A percentile compares a stretch with the other conserved stretches of the same genome.
Conservation (phyloP, 1,140 invertebrate genomes). For the Planococcus citri region DNA sequence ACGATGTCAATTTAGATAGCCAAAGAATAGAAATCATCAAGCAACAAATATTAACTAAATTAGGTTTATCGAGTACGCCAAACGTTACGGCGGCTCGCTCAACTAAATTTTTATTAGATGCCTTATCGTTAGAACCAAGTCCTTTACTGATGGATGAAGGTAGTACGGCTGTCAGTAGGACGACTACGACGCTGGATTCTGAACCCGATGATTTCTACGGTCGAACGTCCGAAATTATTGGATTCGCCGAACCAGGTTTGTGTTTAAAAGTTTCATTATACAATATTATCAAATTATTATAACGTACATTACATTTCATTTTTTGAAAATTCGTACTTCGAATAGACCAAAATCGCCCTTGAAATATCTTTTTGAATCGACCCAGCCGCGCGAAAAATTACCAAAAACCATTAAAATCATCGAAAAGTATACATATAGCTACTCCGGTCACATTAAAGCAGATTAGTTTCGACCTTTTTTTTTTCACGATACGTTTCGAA, state of each 20-base stretch:
- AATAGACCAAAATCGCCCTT: too few relatives aligned
- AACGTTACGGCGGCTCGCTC: slow-evolving; percentile 52
- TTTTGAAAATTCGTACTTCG: too few relatives aligned
- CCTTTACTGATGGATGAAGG: slow-evolving; percentile 24
- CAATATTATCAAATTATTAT: too few relatives aligned
- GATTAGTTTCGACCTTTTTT: too few relatives aligned
- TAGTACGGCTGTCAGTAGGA: slow-evolving; percentile 22
- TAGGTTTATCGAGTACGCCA: slow-evolving; percentile 51
- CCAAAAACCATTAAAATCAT: too few relatives aligned
- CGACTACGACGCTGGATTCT: slow-evolving; percentile 32
- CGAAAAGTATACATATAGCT: too few relatives aligned
- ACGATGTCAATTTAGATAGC: slow-evolving; percentile 38
- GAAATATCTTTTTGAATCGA: too few relatives aligned
- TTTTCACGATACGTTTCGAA: neutral
- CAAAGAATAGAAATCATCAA: slow-evolving; percentile 61
- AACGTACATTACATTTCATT: too few relatives aligned
- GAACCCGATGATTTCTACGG: slow-evolving; percentile 60
- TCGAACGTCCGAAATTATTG: slow-evolving; percentile 65
- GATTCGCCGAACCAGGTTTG: slow-evolving; percentile 67
- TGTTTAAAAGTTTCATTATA: too few relatives aligned
- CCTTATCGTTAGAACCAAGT: slow-evolving; percentile 47
- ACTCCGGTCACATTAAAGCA: too few relatives aligned
- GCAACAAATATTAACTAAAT: slow-evolving; percentile 57
- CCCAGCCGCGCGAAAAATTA: too few relatives aligned
- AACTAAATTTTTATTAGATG: slow-evolving; percentile 52